Base-by-base conservation (phyloP, 2,113 vertebrate genomes). In the Vulpes lagopus region DNA sequence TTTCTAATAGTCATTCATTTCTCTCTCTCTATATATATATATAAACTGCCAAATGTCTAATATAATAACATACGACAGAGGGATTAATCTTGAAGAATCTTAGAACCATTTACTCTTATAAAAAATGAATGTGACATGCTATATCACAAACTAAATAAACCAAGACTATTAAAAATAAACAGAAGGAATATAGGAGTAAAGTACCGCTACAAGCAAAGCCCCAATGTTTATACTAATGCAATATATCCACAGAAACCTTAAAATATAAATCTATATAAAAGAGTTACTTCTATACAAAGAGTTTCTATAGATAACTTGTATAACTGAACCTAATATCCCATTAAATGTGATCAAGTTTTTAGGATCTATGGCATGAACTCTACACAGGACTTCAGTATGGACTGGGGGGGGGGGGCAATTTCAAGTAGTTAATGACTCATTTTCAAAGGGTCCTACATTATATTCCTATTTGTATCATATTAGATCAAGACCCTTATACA, bases 51-150 rank as follows among this genome's bases (percentile, higher is more conserved):
- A 96, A 96, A 57, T 94, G 84, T 91, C 94, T 98, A 97, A 97
- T 78, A 59, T 67, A 96, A 71, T 93, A 95, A 96, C 64, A 53
- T 85, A 73, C 51, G 93, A 96, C 91, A 97, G 69, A 95, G 91
- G 62, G 76, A 96, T 94, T 98, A 73, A 93, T 97, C 97, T 59
- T 96, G 27, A 94, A 94, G 90, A 90, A 92, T 92, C 97, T 91
- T 78, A 19, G 43, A 95, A 91, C 67, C 43, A 88, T 79, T 91
- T 91, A 91, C 78, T 95, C 84, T 97, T 93, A 89, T 59, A 94
- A 89, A 96, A 89, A 94, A 96, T 94, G 89, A 93, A 96, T 96
- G 89, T 95, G 95, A 98, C 95, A 95, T 97, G 85, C 49, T 91
- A 10, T 2, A 95, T 69, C 91, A 97, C 64, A 91, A 97, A 97